Conservation (phyloP, 2,113 vertebrate genomes). For the Pachypanchax playfairii region DNA sequence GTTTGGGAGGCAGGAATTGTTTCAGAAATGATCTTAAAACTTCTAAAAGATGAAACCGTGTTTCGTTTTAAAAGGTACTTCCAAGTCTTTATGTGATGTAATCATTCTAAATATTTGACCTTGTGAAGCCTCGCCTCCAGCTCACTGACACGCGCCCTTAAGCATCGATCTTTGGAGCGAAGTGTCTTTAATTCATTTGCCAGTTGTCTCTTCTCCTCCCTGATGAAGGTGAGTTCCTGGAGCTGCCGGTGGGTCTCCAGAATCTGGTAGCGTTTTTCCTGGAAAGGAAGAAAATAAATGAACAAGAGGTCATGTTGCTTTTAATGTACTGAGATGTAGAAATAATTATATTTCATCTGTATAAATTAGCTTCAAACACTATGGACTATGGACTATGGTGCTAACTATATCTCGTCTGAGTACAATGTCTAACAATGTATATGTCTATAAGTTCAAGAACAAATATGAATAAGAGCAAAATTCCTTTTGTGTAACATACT, state of each 20-base stretch:
- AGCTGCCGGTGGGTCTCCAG: constrained; percentile 76
- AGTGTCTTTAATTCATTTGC: constrained; percentile 78
- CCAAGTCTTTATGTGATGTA: neutral
- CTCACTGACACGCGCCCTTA: constrained; percentile 77
- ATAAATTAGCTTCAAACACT: too few relatives aligned
- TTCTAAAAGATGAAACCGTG: too few relatives aligned
- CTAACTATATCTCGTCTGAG: too few relatives aligned
- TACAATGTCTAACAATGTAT: too few relatives aligned
- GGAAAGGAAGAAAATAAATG: neutral
- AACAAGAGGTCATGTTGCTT: neutral
- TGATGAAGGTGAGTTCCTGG: constrained; percentile 71
- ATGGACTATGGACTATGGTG: too few relatives aligned
- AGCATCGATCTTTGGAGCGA: constrained; percentile 73
- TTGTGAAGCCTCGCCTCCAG: constrained; percentile 86
- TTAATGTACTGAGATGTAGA: too few relatives aligned
- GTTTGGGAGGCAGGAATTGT: neutral
- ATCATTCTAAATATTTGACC: constrained; percentile 72
- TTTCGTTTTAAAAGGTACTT: neutral
- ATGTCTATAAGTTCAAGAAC: too few relatives aligned
- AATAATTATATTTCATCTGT: too few relatives aligned
- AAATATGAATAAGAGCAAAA: too few relatives aligned
- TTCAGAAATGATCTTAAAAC: neutral
- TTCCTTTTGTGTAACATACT: too few relatives aligned
- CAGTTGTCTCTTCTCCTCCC: constrained; percentile 81
- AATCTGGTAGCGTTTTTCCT: constrained; percentile 84